Conservation (phyloP, 2,888 invertebrate species). For the Hemithea aestivaria region DNA sequence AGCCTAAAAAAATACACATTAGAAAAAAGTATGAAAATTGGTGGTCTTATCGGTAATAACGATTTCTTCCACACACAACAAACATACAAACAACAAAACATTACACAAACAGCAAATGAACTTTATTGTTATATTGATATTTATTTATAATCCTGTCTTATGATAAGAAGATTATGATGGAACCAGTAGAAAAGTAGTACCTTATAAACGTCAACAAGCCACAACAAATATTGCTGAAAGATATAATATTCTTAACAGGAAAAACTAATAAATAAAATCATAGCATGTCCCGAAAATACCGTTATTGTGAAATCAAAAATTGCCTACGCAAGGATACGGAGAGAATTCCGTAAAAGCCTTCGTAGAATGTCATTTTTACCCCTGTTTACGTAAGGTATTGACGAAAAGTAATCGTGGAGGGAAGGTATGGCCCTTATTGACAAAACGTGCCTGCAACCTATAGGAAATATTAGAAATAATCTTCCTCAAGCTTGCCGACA, state of each 20-base stretch:
- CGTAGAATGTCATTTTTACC: slow-evolving; percentile 41
- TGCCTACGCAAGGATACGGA: slow-evolving; percentile 27
- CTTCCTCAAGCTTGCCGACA: slow-evolving; percentile 34
- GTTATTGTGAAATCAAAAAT: slow-evolving; percentile 31
- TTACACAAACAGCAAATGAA: too few relatives aligned
- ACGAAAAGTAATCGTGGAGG: slow-evolving; percentile 60
- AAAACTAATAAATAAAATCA: background rate
- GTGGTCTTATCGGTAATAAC: too few relatives aligned
- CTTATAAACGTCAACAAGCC: too few relatives aligned
- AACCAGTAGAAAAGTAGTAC: too few relatives aligned
- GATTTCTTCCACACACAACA: too few relatives aligned
- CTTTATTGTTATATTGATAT: too few relatives aligned
- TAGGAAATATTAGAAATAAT: slow-evolving; percentile 31
- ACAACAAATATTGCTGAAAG: too few relatives aligned
- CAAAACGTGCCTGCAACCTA: slow-evolving; percentile 62
- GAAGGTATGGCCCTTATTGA: slow-evolving; percentile 60
- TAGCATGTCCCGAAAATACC: slow-evolving; percentile 4
- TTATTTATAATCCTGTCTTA: too few relatives aligned
- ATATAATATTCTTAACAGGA: background rate
- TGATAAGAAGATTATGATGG: too few relatives aligned
- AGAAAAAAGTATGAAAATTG: too few relatives aligned
- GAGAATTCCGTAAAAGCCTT: slow-evolving; percentile 29
- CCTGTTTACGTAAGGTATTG: slow-evolving; percentile 62
- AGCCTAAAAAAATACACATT: too few relatives aligned
- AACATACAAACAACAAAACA: too few relatives aligned